Evolutionary conservation across 2,113 vertebrate genomes (phyloP).

Genomic region (Astur gentilis): DNA sequence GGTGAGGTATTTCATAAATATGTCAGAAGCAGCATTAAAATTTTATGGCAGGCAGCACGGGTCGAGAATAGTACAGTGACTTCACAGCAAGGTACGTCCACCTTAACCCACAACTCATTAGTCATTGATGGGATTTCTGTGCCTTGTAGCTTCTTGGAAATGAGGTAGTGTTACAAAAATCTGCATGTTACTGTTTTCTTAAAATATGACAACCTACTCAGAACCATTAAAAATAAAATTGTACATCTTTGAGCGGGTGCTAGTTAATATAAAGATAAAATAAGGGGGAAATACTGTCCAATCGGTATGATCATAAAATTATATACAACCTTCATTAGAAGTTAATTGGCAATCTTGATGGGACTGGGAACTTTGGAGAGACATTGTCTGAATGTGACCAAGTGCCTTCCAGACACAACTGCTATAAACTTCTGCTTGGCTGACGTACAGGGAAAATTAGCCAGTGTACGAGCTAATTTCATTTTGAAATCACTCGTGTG

Average conservation of each 20-base stretch:
- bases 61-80: conserved; percentile 72
- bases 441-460: not conserved
- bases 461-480: accelerated
- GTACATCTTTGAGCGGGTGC: not conserved
- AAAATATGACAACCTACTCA: not conserved
- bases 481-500: not conserved
- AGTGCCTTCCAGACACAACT: not conserved
- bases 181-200: conserved; percentile 4
- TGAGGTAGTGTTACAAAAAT: not conserved
- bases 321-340: not conserved
- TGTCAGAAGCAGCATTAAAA: conserved; percentile 80
- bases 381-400: not conserved
- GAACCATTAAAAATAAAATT: not conserved
- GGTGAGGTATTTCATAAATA: conserved; percentile 75
- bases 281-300: not conserved
- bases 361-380: not conserved
- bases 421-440: not conserved
- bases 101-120: conserved; percentile 74
- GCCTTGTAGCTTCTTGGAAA: conserved; percentile 38
- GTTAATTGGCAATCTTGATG: not conserved
- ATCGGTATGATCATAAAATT: not conserved
- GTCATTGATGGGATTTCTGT: conserved; percentile 56
- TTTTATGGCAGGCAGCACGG: conserved; percentile 78
- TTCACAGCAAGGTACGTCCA: conserved; percentile 80
- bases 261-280: not conserved